Evolutionary conservation across 2,113 vertebrate species (phyloP).

Genomic region (Megalops atlanticus): DNA sequence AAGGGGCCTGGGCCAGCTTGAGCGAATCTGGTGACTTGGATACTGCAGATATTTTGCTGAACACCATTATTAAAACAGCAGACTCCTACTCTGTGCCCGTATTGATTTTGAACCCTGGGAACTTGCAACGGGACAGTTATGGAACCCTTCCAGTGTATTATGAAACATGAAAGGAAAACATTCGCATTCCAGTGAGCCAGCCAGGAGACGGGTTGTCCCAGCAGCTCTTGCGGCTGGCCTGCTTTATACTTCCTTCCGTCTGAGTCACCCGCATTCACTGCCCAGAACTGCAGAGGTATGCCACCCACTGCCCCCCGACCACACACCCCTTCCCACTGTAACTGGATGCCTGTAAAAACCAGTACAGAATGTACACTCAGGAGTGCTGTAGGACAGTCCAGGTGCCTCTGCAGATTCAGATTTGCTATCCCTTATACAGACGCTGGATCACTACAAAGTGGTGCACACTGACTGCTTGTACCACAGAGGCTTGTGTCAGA

Average conservation of each 20-base stretch:
- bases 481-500: not conserved
- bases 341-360: not conserved
- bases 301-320: not conserved
- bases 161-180: slow-evolving; percentile 43
- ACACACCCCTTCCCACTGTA: not conserved
- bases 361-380: not conserved
- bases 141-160: slow-evolving; percentile 46
- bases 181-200: slow-evolving; percentile 42
- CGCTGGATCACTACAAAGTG: not conserved
- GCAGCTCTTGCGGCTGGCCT: slow-evolving; percentile 6
- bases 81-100: not conserved
- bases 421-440: not conserved
- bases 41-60: not conserved
- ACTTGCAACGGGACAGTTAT: slow-evolving; percentile 13
- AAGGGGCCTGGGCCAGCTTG: not conserved
- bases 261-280: not conserved
- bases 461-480: not conserved
- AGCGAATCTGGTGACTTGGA: not conserved
- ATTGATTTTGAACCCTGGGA: not conserved
- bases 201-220: not conserved
- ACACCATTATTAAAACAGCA: not conserved
- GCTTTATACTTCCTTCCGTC: not conserved
- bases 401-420: not conserved
- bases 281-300: not conserved
- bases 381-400: not conserved